Base-by-base conservation (phyloP, 1,140 invertebrate genomes). In the Bilobella aurantiaca region DNA sequence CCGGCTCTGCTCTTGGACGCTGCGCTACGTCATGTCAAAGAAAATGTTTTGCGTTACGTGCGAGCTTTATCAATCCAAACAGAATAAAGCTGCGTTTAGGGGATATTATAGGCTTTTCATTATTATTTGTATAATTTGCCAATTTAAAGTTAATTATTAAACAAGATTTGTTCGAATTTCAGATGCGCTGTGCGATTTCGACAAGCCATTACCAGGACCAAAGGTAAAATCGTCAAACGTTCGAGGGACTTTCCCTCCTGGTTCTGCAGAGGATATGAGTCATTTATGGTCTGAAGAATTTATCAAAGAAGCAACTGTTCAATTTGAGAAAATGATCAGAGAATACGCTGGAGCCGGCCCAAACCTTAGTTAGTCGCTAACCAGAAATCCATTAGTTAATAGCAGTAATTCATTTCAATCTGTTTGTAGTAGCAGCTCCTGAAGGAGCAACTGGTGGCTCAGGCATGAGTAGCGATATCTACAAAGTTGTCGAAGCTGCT, bases 221-320 rank as follows among this genome's bases (percentile, higher is more conserved):
- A 30, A n/a, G n/a, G n/a, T n/a, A n/a, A n/a, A n/a, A n/a, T n/a
- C n/a, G n/a, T n/a, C n/a, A n/a, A n/a, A n/a, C n/a, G n/a, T n/a
- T n/a, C n/a, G n/a, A n/a, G n/a, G n/a, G n/a, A n/a, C n/a, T n/a
- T n/a, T n/a, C 8, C 34, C 34, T 42, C 18, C 34, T 53, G 49
- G 8, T 53, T 12, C 14, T 1, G 57, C 16, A 58, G 34, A 14
- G 2, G 49, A 65, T 27, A 63, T 65, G 53, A 29, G 76, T 74
- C 37, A 77, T 74, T 73, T 82, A 77, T 84, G 83, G 83, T 80
- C 79, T 28, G 81, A 84, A 58, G 83, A 85, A 66, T 85, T 85
- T 71, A 80, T 84, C 12, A 81, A 82, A 65, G 80, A 84, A 73
- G 82, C 83, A 0, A 82, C 82, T 0, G 75, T 77, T 21, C 81